Base-by-base conservation (phyloP, 2,797 vertebrate species). In the Halcyon chelicuti region DNA sequence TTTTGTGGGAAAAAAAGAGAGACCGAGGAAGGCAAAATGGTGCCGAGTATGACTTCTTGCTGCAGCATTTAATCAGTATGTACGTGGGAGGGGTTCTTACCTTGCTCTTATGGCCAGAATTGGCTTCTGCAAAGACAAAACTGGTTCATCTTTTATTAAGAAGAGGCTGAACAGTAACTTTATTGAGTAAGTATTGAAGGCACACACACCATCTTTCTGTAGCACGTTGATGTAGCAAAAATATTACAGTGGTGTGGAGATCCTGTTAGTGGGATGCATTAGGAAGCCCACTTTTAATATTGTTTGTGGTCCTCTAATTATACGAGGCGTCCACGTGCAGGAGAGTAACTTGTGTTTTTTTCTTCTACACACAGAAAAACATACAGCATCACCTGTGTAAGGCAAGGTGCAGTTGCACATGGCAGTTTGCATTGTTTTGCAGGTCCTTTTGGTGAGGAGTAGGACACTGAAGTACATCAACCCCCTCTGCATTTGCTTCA, bases 31-130 rank as follows among this genome's bases (percentile, higher is more conserved):
- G 57, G 33, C 29, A 74, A 85, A 91, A 60, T 23, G 14, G 8
- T 1, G 3, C 44, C 31, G 55, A 47, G 25, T 51, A 49, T 6
- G 68, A 25, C 33, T 52, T 85, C 12, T 20, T 18, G 8, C 54
- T 39, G n/a, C 31, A 49, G 22, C 39, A 40, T 76, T 85, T 52
- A 67, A 37, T 40, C 11, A 23, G 22, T 29, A 28, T 2, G 3
- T 29, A n/a, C 1, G 1, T 7, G 7, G 0, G 0, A 49, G 4
- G 31, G 31, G 10, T 89, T 88, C 28, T 61, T 44, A 55, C 17
- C n/a, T 91, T 8, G 2, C 21, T 62, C 4, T 39, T 86, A 37
- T 0, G 4, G n/a, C 15, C 47, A 67, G 25, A 60, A 8, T 26
- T 55, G 62, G 26, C 33, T 85, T 67, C 67, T 66, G 17, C 10